Evolutionary conservation across 2,113 vertebrate genomes (phyloP), one percentile per base, ranked within the genome.

Genomic region (Bettongia penicillata): DNA sequence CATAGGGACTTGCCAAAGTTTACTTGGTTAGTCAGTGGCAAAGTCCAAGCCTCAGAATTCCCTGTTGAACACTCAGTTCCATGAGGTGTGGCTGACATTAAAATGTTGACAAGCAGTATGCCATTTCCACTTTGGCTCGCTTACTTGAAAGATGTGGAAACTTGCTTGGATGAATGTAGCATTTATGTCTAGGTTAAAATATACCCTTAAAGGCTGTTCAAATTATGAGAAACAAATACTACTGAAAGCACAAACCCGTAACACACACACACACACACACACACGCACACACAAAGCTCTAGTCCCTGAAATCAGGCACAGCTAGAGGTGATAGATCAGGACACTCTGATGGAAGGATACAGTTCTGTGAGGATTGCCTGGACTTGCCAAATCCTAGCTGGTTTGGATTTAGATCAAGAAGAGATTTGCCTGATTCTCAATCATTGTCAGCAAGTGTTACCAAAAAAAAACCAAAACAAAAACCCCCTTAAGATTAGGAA

Each of bases 361-460:
- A 51, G 0, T 68, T 95, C 94, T 11, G 22, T 25, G 14, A 57
- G 91, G 95, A 97, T 94, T 93, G 92, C 57, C 91, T 94, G 31
- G 90, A 92, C 96, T 92, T 96, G 95, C 96, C 97, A 97, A 90
- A 90, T 96, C 94, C 91, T 3, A 0, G 94, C 51, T 51, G 96
- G 94, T 43, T 43, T 98, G 97, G 96, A 96, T 43, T 92, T 95
- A 53, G 93, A 94, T 94, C 98, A 98, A 96, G 91, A 24, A 97
- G 94, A 96, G 94, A 61, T 95, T 95, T 96, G 61, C 90, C 96
- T 89, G 52, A 94, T 51, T 96, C 95, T 97, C 96, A 96, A 96
- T 96, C 97, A 96, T 97, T 97, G 96, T 98, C 97, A 97, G 95
- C 97, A 97, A 77, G 12, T 96, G 84, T 97, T 93, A 95, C 91